A percentile compares a stretch with the other conserved stretches of the same genome.
These are phyloP conservation scores for Trichopoda pennipes DNA, from an alignment of 2,888 invertebrate species.

Conservation along the genomic window DNA sequence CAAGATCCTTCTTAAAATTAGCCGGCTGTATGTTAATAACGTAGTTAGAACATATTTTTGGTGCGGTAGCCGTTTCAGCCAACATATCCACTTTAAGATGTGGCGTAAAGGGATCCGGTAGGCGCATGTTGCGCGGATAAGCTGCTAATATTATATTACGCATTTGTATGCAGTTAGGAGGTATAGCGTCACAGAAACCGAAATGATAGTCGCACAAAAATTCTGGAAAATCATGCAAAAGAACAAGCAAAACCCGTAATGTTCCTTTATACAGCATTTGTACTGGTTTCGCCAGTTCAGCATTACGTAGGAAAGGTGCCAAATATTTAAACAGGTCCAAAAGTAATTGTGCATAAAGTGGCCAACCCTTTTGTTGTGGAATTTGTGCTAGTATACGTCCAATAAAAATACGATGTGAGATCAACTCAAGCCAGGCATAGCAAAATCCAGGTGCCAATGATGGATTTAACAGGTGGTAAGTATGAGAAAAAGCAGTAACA, in stretches of 20 bases:
- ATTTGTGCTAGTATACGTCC: constrained; percentile 95
- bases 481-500: constrained; percentile 97
- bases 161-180: constrained; percentile 99
- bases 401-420: constrained; percentile 97
- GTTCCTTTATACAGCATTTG: constrained; percentile 97
- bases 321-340: constrained; percentile 98
- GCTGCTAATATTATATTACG: constrained; percentile 98
- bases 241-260: constrained; percentile 94
- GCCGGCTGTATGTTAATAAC: constrained; percentile 91
- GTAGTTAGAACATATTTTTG: constrained; percentile 94
- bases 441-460: constrained; percentile 97
- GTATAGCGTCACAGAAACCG: constrained; percentile 99
- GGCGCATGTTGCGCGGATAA: constrained; percentile 97
- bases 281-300: constrained; percentile 96
- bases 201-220: constrained; percentile 99
- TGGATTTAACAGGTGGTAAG: constrained; percentile 95
- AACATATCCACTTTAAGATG: constrained; percentile 96
- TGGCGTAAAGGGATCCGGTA: constrained; percentile 99
- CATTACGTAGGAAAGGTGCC: constrained; percentile 97
- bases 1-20: constrained; percentile 96
- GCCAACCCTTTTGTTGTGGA: constrained; percentile 97
- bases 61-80: constrained; percentile 92
- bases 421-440: constrained; percentile 98
- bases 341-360: constrained; percentile 97
- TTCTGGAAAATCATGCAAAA: constrained; percentile 99